These are phyloP conservation scores for Channa maculata DNA, from an alignment of 2,113 vertebrate species.

Conservation along the genomic window DNA sequence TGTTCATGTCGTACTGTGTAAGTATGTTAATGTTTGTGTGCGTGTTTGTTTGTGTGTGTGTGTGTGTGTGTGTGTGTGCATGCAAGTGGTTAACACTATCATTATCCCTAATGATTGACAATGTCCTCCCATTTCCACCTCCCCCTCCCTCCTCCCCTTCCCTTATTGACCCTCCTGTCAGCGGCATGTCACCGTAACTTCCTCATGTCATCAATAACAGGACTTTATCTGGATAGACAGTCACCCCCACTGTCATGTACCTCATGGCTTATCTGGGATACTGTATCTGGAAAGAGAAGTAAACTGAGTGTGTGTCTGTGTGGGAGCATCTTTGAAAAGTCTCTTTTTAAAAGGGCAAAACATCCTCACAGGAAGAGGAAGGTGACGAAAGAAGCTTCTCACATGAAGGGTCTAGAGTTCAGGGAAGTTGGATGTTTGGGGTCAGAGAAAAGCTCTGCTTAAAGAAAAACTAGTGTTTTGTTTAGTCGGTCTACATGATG, in stretches of 20 bases:
- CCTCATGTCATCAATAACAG: slow-evolving; percentile 73
- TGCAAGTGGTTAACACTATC: slow-evolving; percentile 47
- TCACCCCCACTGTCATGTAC: slow-evolving; percentile 46
- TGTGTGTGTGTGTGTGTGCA: slow-evolving; percentile 22
- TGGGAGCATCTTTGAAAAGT: slow-evolving; percentile 32
- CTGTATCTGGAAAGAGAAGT: slow-evolving; percentile 60
- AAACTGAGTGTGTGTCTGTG: slow-evolving; percentile 15
- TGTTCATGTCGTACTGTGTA: slow-evolving; percentile 13
- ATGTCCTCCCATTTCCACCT: slow-evolving; percentile 54
- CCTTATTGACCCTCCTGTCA: slow-evolving; percentile 79
- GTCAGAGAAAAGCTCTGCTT: too few species aligned
- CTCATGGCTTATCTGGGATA: slow-evolving; percentile 65
- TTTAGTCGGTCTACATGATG: too few species aligned
- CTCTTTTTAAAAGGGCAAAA: slow-evolving; percentile 42
- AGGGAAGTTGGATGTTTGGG: neutral
- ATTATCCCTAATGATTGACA: slow-evolving; percentile 78
- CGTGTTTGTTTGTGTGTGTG: neutral
- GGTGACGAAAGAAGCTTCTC: slow-evolving; percentile 31
- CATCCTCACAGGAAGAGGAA: slow-evolving; percentile 7
- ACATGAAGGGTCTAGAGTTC: slow-evolving; percentile 22
- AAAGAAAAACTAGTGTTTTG: too few species aligned
- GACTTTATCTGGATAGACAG: slow-evolving; percentile 75
- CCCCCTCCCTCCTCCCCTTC: slow-evolving; percentile 34
- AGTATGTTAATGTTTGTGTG: slow-evolving; percentile 35
- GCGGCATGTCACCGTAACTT: slow-evolving; percentile 66